A percentile compares a stretch with the other conserved stretches of the same genome.
phyloP scores from a whole-genome alignment of 2,888 invertebrate genomes.

The Globia sparganii region DNA sequence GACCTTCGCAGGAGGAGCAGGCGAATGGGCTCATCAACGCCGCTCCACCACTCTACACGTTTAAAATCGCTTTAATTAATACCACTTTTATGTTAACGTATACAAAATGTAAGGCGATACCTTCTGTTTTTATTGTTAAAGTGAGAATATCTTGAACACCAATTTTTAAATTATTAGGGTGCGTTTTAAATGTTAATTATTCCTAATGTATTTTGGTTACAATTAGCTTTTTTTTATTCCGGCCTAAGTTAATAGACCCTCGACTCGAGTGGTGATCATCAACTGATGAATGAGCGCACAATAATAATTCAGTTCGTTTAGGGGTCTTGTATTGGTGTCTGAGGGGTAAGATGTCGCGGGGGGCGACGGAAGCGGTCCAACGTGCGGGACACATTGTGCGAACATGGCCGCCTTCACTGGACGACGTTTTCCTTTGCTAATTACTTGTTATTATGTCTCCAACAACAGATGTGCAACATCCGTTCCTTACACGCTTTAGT shows the following conservation, averaged over 20 bases:
- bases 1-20: slow-evolving; percentile 82
- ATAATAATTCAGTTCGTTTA: slow-evolving; percentile 69
- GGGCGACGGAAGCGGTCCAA: slow-evolving; percentile 81
- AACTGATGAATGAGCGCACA: slow-evolving; percentile 70
- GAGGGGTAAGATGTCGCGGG: slow-evolving; percentile 66
- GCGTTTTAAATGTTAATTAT: slow-evolving; percentile 67
- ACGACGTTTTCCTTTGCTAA: slow-evolving; percentile 84
- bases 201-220: slow-evolving; percentile 45
- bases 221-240: slow-evolving; percentile 35
- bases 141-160: slow-evolving; percentile 63
- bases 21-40: slow-evolving; percentile 85
- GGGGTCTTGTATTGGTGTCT: slow-evolving; percentile 60
- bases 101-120: slow-evolving; percentile 64
- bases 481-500: slow-evolving; percentile 77
- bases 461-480: slow-evolving; percentile 89
- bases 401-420: slow-evolving; percentile 77
- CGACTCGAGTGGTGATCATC: slow-evolving; percentile 58
- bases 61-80: slow-evolving; percentile 77
- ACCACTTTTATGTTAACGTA: slow-evolving; percentile 73
- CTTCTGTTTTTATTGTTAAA: slow-evolving; percentile 58
- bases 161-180: slow-evolving; percentile 58
- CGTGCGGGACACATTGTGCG: slow-evolving; percentile 89
- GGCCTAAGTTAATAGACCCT: slow-evolving; percentile 34
- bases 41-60: slow-evolving; percentile 75
- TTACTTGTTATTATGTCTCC: slow-evolving; percentile 88